phyloP scores from a whole-genome alignment of 2,113 vertebrate species.

The Cochlearius cochlearius region DNA sequence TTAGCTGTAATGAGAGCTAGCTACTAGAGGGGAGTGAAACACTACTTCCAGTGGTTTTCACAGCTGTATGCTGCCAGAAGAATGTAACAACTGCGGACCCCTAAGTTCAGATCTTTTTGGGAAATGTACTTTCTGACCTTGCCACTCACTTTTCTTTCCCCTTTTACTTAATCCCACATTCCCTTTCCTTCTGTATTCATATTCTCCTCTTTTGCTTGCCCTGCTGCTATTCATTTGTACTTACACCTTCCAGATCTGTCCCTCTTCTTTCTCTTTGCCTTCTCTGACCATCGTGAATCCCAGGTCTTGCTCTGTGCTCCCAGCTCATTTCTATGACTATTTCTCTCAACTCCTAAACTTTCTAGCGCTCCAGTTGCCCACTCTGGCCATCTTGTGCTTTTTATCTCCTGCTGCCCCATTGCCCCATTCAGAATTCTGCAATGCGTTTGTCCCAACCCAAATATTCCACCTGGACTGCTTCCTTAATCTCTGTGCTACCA shows the following conservation, averaged over 20 bases:
- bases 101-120: not conserved
- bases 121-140: not conserved
- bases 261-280: not conserved
- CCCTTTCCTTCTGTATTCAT: not conserved
- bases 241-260: not conserved
- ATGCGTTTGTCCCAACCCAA: not conserved
- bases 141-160: not conserved
- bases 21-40: not conserved
- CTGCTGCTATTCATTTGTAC: not conserved
- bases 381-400: not conserved
- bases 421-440: not conserved
- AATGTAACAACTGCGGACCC: not conserved
- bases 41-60: not conserved
- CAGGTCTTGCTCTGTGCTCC: not conserved
- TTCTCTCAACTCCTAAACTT: not conserved
- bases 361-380: not conserved
- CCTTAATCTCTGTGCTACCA: not conserved
- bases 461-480: not conserved
- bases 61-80: not conserved
- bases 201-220: not conserved
- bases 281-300: not conserved
- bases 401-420: not conserved
- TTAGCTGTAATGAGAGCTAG: not conserved
- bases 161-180: not conserved
- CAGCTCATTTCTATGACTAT: not conserved